Base-by-base conservation (phyloP, 2,888 invertebrate species). In the Linnaemya vulpina region DNA sequence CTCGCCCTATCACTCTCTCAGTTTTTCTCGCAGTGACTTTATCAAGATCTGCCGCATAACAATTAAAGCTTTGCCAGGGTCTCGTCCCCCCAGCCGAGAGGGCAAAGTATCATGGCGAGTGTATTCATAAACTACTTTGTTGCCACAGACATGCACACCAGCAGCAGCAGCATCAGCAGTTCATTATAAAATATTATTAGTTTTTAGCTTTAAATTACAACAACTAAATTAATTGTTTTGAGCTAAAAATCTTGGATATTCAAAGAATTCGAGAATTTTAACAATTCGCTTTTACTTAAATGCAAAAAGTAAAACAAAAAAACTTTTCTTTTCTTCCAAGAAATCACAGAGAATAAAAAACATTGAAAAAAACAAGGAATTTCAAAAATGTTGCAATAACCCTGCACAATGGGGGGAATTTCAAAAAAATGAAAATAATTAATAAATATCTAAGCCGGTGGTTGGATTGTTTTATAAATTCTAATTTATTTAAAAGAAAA, bases 101-200 rank as follows among this genome's bases (percentile, higher is more conserved):
- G 35, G 38, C 62, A 51, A 60, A 35, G 8, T 71, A 58, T 38
- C 20, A 60, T 73, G 20, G 17, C 46, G 20, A 60, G 49, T 73
- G 46, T 60, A 17, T 10, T 3, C 43, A 71, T 38, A 13, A 35
- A 49, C 30, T 17, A 53, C 17, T 20, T 60, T 35, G 35, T 22
- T 55, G 55, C 11, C 13, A 46, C 13, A 46, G 60, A 49, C 60
- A 73, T 20, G 46, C 60, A 38, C 17, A 38, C 35, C 10, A 35
- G 10, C n/a, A 35, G 5, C 25, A 55, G 30, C 58, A 58, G n/a
- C 13, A n/a, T n/a, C n/a, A 58, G 60, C 17, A 38, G 35, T 60
- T 60, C 1, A 35, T 4, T 60, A 20, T 60, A 38, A 60, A 38
- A 11, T 10, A 60, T 38, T 60, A 11, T 60, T 0, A 60, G 17